These are phyloP conservation scores for Paracanthobrama guichenoti DNA, from an alignment of 2,113 vertebrate genomes.

Conservation along the genomic window DNA sequence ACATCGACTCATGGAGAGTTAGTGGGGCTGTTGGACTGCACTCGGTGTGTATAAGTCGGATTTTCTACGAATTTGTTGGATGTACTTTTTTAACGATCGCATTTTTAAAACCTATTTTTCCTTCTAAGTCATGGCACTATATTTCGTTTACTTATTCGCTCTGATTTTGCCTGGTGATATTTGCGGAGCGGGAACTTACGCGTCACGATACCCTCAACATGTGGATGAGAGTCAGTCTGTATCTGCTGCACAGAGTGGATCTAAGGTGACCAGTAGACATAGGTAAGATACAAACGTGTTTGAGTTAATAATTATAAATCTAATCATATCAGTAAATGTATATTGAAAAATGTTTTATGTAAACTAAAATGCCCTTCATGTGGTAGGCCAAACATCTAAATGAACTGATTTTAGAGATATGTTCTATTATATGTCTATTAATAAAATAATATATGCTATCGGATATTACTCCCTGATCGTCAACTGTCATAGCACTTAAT, in stretches of 20 bases:
- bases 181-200: conserved; percentile 66
- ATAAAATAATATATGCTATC: too few species aligned
- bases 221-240: conserved; percentile 41
- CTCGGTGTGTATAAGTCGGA: too few species aligned
- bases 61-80: conserved; percentile 19
- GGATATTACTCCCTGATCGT: not conserved
- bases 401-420: not conserved
- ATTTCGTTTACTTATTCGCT: conserved; percentile 56
- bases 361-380: not conserved
- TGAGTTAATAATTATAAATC: not conserved
- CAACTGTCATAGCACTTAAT: not conserved
- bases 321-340: not conserved
- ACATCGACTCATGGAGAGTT: conserved; percentile 6
- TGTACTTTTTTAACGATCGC: conserved; percentile 2
- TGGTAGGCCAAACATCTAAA: not conserved
- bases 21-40: not conserved
- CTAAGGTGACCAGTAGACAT: conserved; percentile 75
- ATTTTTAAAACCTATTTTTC: not conserved
- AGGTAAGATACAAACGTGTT: conserved; percentile 62
- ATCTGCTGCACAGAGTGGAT: conserved; percentile 52
- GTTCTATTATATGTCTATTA: too few species aligned
- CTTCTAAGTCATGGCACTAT: conserved; percentile 60
- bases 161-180: conserved; percentile 49
- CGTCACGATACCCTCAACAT: conserved; percentile 46
- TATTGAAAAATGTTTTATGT: not conserved